Base-by-base conservation (phyloP, 2,113 vertebrate genomes). In the Collichthys lucidus region DNA sequence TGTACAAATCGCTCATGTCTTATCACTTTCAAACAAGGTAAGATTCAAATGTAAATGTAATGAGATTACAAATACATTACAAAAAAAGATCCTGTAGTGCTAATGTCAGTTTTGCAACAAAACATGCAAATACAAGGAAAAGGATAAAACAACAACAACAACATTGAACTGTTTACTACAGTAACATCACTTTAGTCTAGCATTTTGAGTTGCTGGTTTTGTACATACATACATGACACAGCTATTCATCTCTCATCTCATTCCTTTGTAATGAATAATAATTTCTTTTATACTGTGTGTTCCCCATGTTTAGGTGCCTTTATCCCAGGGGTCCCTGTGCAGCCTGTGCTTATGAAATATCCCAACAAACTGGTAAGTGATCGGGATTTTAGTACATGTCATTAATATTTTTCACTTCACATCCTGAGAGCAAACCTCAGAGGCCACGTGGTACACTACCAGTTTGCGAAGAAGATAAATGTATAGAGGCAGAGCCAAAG, bases 1-100 rank as follows among this genome's bases (percentile, higher is more conserved):
- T 99, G 98, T 91, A 99, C 97, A 88, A 99, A 99, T 93, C 96
- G 98, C 24, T 96, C 97, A 16, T 99, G 98, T 95, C 96, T 99
- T 80, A 99, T 99, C 93, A 98, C 97, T 35, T 99, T 99, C 92
- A 99, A 99, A 92, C 97, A 96, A 97, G 98, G 98, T 98, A 85
- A 80, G 57, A 12, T n/a, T 47, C 40, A 12, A 14, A 16, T 44
- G 2, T 11, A 7, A 26, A 29, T 61, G 15, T 4, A 17, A 11
- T 52, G 2, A 52, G 19, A 52, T 52, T 19, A 20, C 49, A 52
- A 52, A 52, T 19, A 20, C 49, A 19, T 52, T 6, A 20, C 17
- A 7, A 31, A 31, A 50, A 50, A 50, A 50, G 49, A 50, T 47
- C 46, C 42, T 42, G 57, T 24, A 15, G 22, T 64, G 11, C n/a